phyloP scores from a whole-genome alignment of 2,797 vertebrate species.

The Neostethus bicornis region DNA sequence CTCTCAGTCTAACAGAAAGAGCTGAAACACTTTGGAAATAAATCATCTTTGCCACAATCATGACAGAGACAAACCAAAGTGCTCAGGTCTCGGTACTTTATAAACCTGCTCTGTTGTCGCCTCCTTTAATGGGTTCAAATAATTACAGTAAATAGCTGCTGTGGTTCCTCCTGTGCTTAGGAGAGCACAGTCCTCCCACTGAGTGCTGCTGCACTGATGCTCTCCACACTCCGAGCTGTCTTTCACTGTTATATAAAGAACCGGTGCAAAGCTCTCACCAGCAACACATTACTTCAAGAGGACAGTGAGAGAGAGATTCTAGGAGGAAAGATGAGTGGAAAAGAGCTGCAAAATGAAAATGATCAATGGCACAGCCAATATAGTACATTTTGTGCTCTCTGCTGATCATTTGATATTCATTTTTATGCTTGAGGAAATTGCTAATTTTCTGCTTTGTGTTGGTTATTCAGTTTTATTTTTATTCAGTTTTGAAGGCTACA shows the following conservation, averaged over 20 bases:
- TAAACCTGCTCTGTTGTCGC: conserved; percentile 15
- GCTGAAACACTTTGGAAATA: conserved; percentile 21
- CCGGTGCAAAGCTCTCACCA: conserved; percentile 39
- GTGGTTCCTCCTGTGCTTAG: conserved; percentile 48
- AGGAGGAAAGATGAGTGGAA: conserved; percentile 14
- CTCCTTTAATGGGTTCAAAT: conserved; percentile 51
- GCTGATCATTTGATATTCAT: not conserved
- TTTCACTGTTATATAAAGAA: conserved; percentile 63
- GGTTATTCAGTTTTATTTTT: not conserved
- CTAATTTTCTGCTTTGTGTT: not conserved
- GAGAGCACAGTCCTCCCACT: conserved; percentile 59
- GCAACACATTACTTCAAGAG: conserved; percentile 47
- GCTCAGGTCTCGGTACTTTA: conserved; percentile 16
- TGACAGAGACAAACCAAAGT: conserved; percentile 32
- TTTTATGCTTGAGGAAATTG: not conserved
- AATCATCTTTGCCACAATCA: conserved; percentile 23
- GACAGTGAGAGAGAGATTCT: conserved; percentile 37
- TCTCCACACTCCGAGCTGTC: conserved; percentile 50
- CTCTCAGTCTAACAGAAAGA: conserved; percentile 18
- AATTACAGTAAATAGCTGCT: conserved; percentile 56
- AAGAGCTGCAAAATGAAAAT: not conserved
- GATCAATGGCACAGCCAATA: not conserved
- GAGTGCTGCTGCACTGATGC: conserved; percentile 54
- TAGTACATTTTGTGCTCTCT: not conserved
- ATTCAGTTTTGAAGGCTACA: no score